Evolutionary conservation across 2,113 vertebrate species (phyloP).

Genomic region (Rhodinocichla rosea): DNA sequence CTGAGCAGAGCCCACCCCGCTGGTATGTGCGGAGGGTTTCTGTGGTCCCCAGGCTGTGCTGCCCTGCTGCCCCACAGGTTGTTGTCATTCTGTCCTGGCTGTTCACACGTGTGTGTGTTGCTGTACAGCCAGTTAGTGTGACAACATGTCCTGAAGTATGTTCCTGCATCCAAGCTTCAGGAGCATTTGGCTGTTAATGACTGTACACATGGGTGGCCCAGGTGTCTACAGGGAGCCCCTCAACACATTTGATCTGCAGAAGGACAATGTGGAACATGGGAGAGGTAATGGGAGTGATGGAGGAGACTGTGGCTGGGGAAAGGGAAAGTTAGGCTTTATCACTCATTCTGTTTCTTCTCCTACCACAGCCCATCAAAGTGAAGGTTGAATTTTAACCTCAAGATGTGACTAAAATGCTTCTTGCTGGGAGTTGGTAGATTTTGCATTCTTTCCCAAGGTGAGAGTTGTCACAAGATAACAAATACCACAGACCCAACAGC

Average conservation of each 20-base stretch:
- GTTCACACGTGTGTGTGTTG: not conserved
- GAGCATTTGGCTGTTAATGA: not conserved
- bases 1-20: not conserved
- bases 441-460: not conserved
- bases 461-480: not conserved
- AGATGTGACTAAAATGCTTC: not conserved
- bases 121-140: not conserved
- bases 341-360: not conserved
- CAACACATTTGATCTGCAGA: not conserved
- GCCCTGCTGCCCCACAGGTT: not conserved
- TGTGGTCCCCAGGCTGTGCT: not conserved
- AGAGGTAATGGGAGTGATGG: not conserved
- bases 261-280: not conserved
- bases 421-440: not conserved
- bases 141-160: not conserved
- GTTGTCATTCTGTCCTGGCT: not conserved
- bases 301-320: not conserved
- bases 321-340: not conserved
- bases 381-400: conserved; percentile 20
- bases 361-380: not conserved
- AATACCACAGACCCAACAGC: not conserved
- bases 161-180: not conserved
- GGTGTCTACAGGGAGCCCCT: not conserved
- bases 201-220: fast-evolving
- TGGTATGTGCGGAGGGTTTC: fast-evolving